Conservation (phyloP, 2,797 vertebrate species). For the Nannoperca obscura region DNA sequence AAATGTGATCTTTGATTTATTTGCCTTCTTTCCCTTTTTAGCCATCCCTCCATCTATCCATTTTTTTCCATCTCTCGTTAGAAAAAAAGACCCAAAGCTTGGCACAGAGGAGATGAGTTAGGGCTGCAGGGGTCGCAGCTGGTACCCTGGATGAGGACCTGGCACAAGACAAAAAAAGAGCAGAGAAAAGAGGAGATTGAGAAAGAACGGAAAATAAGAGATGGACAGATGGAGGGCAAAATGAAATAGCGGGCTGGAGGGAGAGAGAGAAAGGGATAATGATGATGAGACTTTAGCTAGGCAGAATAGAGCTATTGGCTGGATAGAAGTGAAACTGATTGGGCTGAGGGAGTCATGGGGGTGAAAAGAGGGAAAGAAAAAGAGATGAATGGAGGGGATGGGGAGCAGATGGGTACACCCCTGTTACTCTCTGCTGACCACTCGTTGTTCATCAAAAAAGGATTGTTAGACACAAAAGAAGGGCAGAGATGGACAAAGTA, state of each 20-base stretch:
- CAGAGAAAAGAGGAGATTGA: slow-evolving; percentile 56
- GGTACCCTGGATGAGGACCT: slow-evolving; percentile 69
- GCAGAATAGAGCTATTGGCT: slow-evolving; percentile 68
- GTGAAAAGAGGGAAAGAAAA: slow-evolving; percentile 52
- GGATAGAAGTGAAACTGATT: slow-evolving; percentile 75
- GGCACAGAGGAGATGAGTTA: slow-evolving; percentile 65
- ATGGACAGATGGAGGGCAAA: slow-evolving; percentile 77
- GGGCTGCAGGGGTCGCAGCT: slow-evolving; percentile 74
- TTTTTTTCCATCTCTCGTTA: slow-evolving; percentile 40
- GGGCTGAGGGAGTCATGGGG: slow-evolving; percentile 62
- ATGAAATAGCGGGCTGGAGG: slow-evolving; percentile 67
- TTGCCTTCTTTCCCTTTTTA: slow-evolving; percentile 31
- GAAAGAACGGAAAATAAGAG: slow-evolving; percentile 64
- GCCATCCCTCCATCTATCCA: slow-evolving; percentile 5
- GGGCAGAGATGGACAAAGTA: slow-evolving; percentile 35
- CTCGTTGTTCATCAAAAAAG: slow-evolving; percentile 52
- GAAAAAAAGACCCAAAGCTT: slow-evolving; percentile 48
- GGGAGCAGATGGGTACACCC: slow-evolving; percentile 71
- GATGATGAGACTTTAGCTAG: slow-evolving; percentile 77
- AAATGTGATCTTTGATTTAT: slow-evolving; percentile 60
- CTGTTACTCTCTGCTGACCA: slow-evolving; percentile 60
- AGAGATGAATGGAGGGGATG: slow-evolving; percentile 47
- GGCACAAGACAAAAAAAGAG: slow-evolving; percentile 58
- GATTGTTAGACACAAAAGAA: slow-evolving; percentile 49
- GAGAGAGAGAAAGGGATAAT: slow-evolving; percentile 70